Base-by-base conservation (phyloP, 2,113 vertebrate species). In the Calyptommatus sinebrachiatus region DNA sequence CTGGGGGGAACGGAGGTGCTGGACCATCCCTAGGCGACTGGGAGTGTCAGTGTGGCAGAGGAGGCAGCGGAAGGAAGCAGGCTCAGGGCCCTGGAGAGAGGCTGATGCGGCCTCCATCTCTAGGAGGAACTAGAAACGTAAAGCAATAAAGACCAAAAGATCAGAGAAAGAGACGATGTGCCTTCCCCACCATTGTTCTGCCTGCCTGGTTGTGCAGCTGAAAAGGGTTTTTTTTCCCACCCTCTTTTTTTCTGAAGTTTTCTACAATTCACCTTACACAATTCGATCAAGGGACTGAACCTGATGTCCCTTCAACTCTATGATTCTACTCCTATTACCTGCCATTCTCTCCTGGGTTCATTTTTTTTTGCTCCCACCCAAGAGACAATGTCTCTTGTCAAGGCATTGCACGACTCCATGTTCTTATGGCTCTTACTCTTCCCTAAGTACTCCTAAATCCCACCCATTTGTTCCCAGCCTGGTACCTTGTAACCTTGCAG, bases 401-500 rank as follows among this genome's bases (percentile, higher is more conserved):
- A 2, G 3, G 4, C 2, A 16, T 50, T 50, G 26, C 9, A 11
- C 26, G 20, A 16, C 22, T 0, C 61, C 41, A 26, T 22, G 1
- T 20, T 21, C 10, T 50, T 28, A 29, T 1, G 7, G 20, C 22
- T 16, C 3, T 35, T 48, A 26, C 28, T 14, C 4, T 45, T 65
- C 46, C 6, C n/a, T n/a, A 16, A 1, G 20, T 50, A n/a, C 28
- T 28, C 18, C 2, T 4, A 1, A 53, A 22, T 31, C 46, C 31
- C 24, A 12, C 68, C 60, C 14, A 21, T 28, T 69, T 14, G 53
- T 9, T 57, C 35, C 22, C 63, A 26, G 22, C 20, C 60, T 14
- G 61, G 84, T 76, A 94, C 94, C 92, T 92, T 93, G 67, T 92
- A 93, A 35, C 91, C 83, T 61, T 90, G 90, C 84, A 90, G 84